Percentiles rank a stretch among this genome's conserved stretches.
Conservation (phyloP, 1,140 invertebrate genomes). For the Steinernema khuongi region DNA sequence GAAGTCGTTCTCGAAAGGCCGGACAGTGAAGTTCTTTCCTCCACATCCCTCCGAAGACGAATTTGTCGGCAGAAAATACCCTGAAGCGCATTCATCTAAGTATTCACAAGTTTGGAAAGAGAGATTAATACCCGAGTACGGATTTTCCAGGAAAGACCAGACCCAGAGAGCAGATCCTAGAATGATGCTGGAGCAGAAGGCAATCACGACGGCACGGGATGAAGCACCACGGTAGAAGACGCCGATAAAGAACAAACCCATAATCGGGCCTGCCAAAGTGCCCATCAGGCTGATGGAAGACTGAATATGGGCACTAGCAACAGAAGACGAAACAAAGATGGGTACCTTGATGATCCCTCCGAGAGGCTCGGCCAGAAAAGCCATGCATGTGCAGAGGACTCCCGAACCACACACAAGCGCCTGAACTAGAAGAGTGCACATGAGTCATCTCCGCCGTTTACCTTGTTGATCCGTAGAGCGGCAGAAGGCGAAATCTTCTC, state of each 20-base stretch:
- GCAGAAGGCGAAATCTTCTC: constrained; percentile 24
- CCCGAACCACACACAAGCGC: constrained; percentile 28
- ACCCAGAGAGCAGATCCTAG: neutral
- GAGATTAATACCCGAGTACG: constrained; percentile 9
- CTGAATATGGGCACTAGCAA: neutral
- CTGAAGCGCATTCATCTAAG: neutral
- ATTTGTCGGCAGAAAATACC: neutral
- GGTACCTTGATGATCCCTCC: constrained; percentile 36
- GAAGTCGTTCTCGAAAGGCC: constrained; percentile 9
- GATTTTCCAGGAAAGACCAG: neutral
- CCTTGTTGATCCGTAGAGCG: constrained; percentile 33
- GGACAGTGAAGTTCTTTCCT: constrained; percentile 26
- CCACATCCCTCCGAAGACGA: constrained; percentile 21
- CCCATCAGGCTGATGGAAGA: constrained; percentile 37
- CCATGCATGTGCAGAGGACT: constrained; percentile 26
- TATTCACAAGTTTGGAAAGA: constrained; percentile 28
- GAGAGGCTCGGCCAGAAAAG: constrained; percentile 34
- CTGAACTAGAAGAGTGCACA: constrained; percentile 17
- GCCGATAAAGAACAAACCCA: constrained; percentile 34
- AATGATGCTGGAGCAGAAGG: constrained; percentile 20
- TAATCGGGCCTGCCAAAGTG: constrained; percentile 35
- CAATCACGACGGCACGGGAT: constrained; percentile 21
- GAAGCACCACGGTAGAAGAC: constrained; percentile 31
- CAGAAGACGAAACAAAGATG: neutral
- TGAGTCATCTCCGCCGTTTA: neutral